Evolutionary conservation across 1,140 invertebrate species (phyloP).

Genomic region (Elymnias hypermnestra): DNA sequence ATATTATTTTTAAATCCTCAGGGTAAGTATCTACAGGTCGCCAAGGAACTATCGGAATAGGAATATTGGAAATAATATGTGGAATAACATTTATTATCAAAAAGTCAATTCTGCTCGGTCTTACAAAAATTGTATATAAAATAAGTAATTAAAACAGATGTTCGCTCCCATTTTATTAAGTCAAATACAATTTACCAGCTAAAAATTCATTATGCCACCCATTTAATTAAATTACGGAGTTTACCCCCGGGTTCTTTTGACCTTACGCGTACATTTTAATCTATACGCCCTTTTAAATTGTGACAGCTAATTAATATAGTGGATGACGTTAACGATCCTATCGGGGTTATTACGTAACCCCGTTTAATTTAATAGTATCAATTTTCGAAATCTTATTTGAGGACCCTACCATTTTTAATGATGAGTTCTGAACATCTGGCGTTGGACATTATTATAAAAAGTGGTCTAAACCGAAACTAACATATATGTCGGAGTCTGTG

Average conservation of each 20-base stretch:
- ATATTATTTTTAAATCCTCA: too few relatives aligned
- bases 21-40: too few relatives aligned
- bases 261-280: neutral
- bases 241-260: neutral
- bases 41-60: too few relatives aligned
- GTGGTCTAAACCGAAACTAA: too few relatives aligned
- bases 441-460: too few relatives aligned
- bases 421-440: too few relatives aligned
- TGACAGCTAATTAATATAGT: constrained; percentile 4
- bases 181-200: neutral
- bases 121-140: too few relatives aligned
- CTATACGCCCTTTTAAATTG: neutral
- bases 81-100: too few relatives aligned
- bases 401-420: neutral
- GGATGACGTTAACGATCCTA: neutral
- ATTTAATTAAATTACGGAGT: neutral
- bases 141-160: neutral
- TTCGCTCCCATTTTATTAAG: neutral
- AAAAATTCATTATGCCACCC: constrained; percentile 2
- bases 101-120: too few relatives aligned
- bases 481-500: too few relatives aligned
- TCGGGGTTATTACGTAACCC: neutral
- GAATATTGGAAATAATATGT: too few relatives aligned
- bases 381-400: constrained; percentile 1
- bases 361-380: constrained; percentile 1